phyloP scores from a whole-genome alignment of 2,113 vertebrate species.

The Lampris megalopsis region DNA sequence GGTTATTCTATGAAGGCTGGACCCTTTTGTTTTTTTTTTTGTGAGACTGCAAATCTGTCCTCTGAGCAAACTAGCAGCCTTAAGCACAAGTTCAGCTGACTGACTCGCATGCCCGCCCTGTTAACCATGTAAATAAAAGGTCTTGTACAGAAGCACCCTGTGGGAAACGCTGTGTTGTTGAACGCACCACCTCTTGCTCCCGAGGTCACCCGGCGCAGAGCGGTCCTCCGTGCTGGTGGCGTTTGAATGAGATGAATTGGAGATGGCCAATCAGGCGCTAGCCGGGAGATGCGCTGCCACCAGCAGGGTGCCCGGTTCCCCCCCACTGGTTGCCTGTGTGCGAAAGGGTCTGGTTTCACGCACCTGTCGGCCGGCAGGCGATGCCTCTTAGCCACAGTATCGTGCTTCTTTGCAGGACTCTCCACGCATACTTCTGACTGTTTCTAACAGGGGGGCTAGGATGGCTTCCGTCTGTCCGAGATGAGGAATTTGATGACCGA shows the following conservation, averaged over 20 bases:
- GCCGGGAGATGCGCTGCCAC: conserved; percentile 36
- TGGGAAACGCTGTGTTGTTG: conserved; percentile 18
- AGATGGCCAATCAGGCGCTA: conserved; percentile 67
- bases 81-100: conserved; percentile 50
- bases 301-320: conserved; percentile 34
- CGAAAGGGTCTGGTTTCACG: conserved; percentile 73
- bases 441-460: conserved; percentile 1
- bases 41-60: conserved; percentile 51
- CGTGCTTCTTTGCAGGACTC: background rate
- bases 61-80: conserved; percentile 59
- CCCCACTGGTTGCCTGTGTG: conserved; percentile 43
- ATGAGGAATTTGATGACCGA: conserved; percentile 38
- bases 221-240: too few species aligned
- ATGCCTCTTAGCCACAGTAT: conserved; percentile 5
- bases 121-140: conserved; percentile 82
- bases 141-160: conserved; percentile 62
- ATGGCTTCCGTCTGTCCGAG: conserved; percentile 30
- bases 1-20: conserved; percentile 75
- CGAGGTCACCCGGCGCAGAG: too few species aligned
- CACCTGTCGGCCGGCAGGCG: conserved; percentile 43
- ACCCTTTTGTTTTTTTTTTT: conserved; percentile 69
- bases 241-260: conserved; percentile 8
- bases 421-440: background rate
- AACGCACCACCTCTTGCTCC: background rate
- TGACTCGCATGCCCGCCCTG: conserved; percentile 43